Evolutionary conservation across 2,888 invertebrate species (phyloP).

Genomic region (Selenia dentaria): DNA sequence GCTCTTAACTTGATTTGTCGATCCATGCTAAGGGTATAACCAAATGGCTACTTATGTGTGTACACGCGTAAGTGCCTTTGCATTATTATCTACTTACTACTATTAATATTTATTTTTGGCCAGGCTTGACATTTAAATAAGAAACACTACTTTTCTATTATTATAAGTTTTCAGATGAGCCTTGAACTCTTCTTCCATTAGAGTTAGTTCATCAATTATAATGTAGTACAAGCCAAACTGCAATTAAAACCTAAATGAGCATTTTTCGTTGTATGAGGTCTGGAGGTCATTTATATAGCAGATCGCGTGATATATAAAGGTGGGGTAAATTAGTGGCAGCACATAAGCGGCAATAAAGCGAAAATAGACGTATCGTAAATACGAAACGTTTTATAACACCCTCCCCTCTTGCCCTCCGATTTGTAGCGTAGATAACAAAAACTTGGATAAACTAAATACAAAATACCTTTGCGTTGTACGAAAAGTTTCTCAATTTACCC

Average conservation of each 20-base stretch:
- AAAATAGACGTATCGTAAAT: constrained; percentile 64
- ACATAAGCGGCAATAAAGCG: constrained; percentile 57
- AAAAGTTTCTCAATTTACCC: constrained; percentile 36
- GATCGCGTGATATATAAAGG: constrained; percentile 52
- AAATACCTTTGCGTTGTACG: constrained; percentile 33
- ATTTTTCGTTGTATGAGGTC: constrained; percentile 36
- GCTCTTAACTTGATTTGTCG: constrained; percentile 21
- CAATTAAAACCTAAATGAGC: constrained; percentile 44
- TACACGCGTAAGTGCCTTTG: too few relatives aligned
- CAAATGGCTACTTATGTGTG: constrained; percentile 2
- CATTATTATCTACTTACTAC: too few relatives aligned
- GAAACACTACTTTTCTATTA: too few relatives aligned
- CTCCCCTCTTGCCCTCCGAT: constrained; percentile 47
- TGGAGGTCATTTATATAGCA: constrained; percentile 46
- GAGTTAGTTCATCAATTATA: constrained; percentile 11
- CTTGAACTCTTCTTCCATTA: constrained; percentile 5
- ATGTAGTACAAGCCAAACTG: constrained; percentile 26
- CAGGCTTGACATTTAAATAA: too few relatives aligned
- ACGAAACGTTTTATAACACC: constrained; percentile 60
- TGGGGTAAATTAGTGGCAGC: constrained; percentile 50
- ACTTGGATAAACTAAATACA: constrained; percentile 43
- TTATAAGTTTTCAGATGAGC: constrained; percentile 3
- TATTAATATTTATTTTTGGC: too few relatives aligned
- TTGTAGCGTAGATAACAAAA: constrained; percentile 52
- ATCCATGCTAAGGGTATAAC: constrained; percentile 1